Conservation (phyloP, 2,113 vertebrate genomes). For the Formicarius rufipectus region DNA sequence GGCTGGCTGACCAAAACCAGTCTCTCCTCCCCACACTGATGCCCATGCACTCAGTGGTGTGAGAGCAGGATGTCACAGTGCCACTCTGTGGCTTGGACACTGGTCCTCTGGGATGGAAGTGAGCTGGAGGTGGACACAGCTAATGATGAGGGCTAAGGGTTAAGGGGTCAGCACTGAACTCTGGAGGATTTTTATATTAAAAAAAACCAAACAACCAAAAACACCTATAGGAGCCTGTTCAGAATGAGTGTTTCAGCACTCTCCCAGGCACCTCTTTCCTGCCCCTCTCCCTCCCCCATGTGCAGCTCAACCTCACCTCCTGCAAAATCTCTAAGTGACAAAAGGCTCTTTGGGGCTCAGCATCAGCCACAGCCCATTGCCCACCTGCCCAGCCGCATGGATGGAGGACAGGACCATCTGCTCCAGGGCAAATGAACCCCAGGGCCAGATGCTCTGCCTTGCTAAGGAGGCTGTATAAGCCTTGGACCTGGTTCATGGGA, state of each 20-base stretch:
- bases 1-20: neutral
- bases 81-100: neutral
- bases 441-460: conserved; percentile 68
- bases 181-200: neutral
- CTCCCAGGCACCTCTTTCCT: neutral
- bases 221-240: neutral
- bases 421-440: conserved; percentile 54
- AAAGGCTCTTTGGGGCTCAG: conserved; percentile 17
- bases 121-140: neutral
- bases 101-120: neutral
- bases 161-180: neutral
- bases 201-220: neutral
- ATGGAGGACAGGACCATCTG: conserved; percentile 62
- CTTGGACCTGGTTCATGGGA: conserved; percentile 56
- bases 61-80: neutral
- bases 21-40: neutral
- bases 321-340: neutral
- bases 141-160: neutral
- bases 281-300: neutral
- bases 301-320: neutral
- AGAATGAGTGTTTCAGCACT: neutral
- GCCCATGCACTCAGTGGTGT: rapidly evolving
- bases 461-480: conserved; percentile 51
- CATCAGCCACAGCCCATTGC: neutral
- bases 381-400: neutral